phyloP scores from a whole-genome alignment of 2,888 invertebrate genomes.

The Thereva unica region DNA sequence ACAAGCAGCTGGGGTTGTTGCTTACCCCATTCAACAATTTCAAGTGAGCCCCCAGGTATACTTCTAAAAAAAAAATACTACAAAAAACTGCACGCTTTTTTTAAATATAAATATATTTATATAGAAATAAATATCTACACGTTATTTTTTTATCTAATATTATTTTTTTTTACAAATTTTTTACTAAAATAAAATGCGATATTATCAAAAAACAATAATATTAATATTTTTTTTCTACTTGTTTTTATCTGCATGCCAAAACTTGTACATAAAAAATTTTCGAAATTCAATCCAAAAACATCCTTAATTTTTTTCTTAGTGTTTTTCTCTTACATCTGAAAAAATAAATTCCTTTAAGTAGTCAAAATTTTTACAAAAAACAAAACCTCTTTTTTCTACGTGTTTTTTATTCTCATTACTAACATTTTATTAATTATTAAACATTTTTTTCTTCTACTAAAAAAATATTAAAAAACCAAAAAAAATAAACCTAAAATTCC shows the following conservation, averaged over 20 bases:
- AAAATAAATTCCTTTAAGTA: no score
- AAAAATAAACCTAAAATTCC: no score
- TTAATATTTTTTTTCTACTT: background rate
- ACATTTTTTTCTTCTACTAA: background rate
- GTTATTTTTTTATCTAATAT: constrained; percentile 16
- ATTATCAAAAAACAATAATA: constrained; percentile 1
- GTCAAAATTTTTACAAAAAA: no score
- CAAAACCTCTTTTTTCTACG: no score
- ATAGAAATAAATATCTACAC: background rate
- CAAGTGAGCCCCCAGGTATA: constrained; percentile 69
- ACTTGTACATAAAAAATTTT: no score
- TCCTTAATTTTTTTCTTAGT: no score
- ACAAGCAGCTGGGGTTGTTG: constrained; percentile 79
- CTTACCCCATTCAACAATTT: constrained; percentile 91
- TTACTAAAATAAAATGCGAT: constrained; percentile 3
- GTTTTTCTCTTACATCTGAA: no score
- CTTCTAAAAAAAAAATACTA: constrained; percentile 31
- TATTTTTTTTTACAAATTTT: constrained; percentile 6
- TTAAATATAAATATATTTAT: background rate
- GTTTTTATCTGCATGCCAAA: no score
- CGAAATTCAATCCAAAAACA: no score
- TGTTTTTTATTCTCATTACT: no score
- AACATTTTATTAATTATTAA: no score
- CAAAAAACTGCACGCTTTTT: constrained; percentile 17
- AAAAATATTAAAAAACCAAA: no score